Evolutionary conservation across 2,113 vertebrate species (phyloP).

Genomic region (Oryzias woworae): DNA sequence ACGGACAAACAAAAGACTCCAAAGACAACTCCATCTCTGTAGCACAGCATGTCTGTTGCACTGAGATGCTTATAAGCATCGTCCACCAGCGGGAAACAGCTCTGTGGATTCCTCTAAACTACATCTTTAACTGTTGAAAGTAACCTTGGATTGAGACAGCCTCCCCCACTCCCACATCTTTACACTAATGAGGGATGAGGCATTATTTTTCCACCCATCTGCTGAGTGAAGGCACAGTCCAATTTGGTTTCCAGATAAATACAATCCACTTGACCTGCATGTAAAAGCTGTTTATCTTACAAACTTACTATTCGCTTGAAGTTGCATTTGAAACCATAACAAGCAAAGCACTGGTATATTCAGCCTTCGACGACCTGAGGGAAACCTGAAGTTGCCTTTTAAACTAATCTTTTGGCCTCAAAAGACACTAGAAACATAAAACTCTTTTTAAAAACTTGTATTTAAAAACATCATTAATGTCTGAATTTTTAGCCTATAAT

Average conservation of each 20-base stretch:
- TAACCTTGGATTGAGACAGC: conserved; percentile 39
- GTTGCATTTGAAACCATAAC: conserved; percentile 37
- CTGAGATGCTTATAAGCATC: conserved; percentile 23
- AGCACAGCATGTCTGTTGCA: conserved; percentile 13
- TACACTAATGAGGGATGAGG: conserved; percentile 28
- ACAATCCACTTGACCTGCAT: conserved; percentile 44
- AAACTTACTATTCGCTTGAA: conserved; percentile 22
- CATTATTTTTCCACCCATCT: conserved; percentile 21
- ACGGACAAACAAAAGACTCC: conserved; percentile 42
- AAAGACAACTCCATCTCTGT: conserved; percentile 25
- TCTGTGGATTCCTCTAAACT: conserved; percentile 3
- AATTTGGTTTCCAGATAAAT: conserved; percentile 43
- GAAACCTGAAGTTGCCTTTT: no score
- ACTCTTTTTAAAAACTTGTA: no score
- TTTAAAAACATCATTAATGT: no score
- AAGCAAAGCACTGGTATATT: neutral
- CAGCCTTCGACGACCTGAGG: neutral
- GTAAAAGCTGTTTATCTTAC: conserved; percentile 35
- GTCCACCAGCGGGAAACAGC: conserved; percentile 6
- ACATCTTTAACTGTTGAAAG: conserved; percentile 26
- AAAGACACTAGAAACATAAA: no score
- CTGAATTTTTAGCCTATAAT: no score
- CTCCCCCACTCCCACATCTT: conserved; percentile 13
- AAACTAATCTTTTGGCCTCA: no score
- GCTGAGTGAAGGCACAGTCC: conserved; percentile 30